These are phyloP conservation scores for Tetranychus cinnabarinus DNA, from an alignment of 1,140 invertebrate genomes.

Conservation along the genomic window DNA sequence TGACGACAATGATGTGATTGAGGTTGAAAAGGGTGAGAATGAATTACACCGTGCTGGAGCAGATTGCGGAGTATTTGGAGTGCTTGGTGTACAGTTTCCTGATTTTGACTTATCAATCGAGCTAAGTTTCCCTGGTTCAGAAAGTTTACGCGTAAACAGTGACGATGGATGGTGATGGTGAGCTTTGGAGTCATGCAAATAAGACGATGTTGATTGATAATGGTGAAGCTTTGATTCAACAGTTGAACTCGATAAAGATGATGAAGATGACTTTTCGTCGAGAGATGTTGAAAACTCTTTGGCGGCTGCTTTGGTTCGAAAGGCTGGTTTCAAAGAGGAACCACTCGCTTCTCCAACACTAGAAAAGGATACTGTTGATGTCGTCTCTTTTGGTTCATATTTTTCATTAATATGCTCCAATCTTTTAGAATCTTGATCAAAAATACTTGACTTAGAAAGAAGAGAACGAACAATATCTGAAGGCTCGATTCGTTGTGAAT, in stretches of 20 bases:
- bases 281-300: conserved; percentile 16
- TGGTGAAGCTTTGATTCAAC: not conserved
- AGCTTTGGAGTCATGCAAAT: not conserved
- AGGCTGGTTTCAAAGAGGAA: conserved; percentile 9
- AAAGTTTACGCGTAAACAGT: not conserved
- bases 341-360: no score
- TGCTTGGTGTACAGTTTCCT: not conserved
- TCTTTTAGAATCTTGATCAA: conserved; percentile 81
- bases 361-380: not conserved
- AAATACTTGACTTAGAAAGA: conserved; percentile 68
- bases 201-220: no score
- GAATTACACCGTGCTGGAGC: conserved; percentile 1
- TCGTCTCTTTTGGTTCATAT: conserved; percentile 39
- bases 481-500: conserved; percentile 28
- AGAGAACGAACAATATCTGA: conserved; percentile 81
- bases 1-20: not conserved
- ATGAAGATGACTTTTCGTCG: not conserved
- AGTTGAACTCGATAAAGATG: not conserved
- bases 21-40: not conserved
- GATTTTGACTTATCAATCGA: not conserved
- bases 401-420: conserved; percentile 66
- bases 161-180: not conserved
- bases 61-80: conserved; percentile 4
- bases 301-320: conserved; percentile 21
- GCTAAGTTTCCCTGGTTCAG: conserved; percentile 3